These are phyloP conservation scores for Dinomys branickii DNA, from an alignment of 2,113 vertebrate genomes.

Conservation along the genomic window DNA sequence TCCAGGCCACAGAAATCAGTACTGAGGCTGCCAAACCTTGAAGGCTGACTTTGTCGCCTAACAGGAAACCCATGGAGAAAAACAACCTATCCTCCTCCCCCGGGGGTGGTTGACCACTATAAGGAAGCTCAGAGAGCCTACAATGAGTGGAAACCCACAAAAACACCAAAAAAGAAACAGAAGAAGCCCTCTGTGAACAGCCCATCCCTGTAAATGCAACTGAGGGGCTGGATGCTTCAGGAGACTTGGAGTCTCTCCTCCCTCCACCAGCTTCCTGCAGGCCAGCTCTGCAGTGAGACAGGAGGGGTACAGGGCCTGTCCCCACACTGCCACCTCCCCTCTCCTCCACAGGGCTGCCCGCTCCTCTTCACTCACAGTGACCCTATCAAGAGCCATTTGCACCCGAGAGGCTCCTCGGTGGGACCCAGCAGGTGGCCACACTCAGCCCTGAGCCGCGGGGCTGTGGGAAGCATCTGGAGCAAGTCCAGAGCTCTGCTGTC, in stretches of 20 bases:
- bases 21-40: conserved; percentile 75
- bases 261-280: background rate
- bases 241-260: background rate
- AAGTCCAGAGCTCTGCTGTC: background rate
- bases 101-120: conserved; percentile 73
- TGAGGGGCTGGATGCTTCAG: background rate
- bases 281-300: background rate
- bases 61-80: conserved; percentile 81
- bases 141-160: conserved; percentile 75
- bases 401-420: background rate
- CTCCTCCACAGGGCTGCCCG: background rate
- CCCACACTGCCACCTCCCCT: background rate
- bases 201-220: conserved; percentile 26
- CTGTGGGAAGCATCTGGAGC: background rate
- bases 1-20: conserved; percentile 73
- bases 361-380: background rate
- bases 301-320: background rate
- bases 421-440: background rate
- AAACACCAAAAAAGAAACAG: conserved; percentile 77
- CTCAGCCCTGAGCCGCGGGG: background rate
- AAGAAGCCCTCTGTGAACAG: conserved; percentile 52
- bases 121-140: conserved; percentile 70
- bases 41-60: conserved; percentile 73
- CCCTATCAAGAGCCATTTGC: background rate
- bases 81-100: conserved; percentile 71